These are phyloP conservation scores for Saturnia japonica DNA, from an alignment of 2,888 invertebrate genomes.

Conservation along the genomic window DNA sequence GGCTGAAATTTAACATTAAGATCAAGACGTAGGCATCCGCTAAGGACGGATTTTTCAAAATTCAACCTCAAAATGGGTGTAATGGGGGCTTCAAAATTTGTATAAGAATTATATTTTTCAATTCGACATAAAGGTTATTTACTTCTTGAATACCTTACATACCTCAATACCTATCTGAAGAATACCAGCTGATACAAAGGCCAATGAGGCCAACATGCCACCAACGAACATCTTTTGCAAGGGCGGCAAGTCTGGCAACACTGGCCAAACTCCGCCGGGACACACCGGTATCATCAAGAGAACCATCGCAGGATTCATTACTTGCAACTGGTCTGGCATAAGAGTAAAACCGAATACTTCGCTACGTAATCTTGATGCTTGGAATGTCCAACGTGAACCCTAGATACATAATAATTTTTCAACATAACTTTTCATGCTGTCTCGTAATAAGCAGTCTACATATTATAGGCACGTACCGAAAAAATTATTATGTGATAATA, in stretches of 20 bases:
- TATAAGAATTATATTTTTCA: too few species aligned
- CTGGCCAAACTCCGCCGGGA: slow-evolving; percentile 69
- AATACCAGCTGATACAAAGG: slow-evolving; percentile 85
- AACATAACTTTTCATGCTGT: background rate
- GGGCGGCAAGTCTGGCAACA: slow-evolving; percentile 76
- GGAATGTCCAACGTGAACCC: slow-evolving; percentile 90
- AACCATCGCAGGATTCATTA: slow-evolving; percentile 88
- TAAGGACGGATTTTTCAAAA: too few species aligned
- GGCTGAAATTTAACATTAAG: too few species aligned
- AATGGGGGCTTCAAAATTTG: too few species aligned
- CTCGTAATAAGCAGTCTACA: too few species aligned
- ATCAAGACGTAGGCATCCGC: too few species aligned
- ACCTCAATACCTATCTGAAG: slow-evolving; percentile 83
- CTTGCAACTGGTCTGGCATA: slow-evolving; percentile 91
- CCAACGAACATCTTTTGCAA: slow-evolving; percentile 90
- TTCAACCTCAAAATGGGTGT: too few species aligned
- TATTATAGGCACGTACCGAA: too few species aligned
- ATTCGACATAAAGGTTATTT: too few species aligned
- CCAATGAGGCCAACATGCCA: slow-evolving; percentile 65
- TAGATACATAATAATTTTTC: slow-evolving; percentile 33
- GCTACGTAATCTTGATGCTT: slow-evolving; percentile 87
- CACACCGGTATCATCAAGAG: slow-evolving; percentile 86
- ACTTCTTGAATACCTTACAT: slow-evolving; percentile 3
- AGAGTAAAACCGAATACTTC: slow-evolving; percentile 77
- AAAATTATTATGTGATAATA: too few species aligned